Conservation (phyloP, 2,113 vertebrate species). For the Oryzias woworae region DNA sequence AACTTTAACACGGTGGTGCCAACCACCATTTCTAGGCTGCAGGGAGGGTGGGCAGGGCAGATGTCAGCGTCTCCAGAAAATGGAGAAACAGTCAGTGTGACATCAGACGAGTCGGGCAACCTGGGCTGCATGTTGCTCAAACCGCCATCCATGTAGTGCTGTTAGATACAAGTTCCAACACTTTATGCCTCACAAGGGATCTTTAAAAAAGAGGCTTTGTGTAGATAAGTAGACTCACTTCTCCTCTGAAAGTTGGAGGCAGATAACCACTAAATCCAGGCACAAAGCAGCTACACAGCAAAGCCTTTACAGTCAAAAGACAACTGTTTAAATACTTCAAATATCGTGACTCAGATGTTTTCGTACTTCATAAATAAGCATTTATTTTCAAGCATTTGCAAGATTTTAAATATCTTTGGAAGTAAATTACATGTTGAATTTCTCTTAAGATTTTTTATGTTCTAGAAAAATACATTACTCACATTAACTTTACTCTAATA, state of each 20-base stretch:
- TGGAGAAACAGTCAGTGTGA: constrained; percentile 84
- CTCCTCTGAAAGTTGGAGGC: constrained; percentile 78
- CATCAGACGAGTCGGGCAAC: constrained; percentile 51
- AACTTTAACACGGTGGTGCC: constrained; percentile 79
- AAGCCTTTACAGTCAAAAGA: constrained; percentile 76
- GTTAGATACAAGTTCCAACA: background rate
- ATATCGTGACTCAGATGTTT: too few species aligned
- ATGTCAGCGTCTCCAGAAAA: constrained; percentile 90
- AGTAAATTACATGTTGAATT: too few species aligned
- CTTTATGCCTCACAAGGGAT: background rate
- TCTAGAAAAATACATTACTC: too few species aligned
- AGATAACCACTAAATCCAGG: constrained; percentile 86
- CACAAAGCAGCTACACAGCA: constrained; percentile 91
- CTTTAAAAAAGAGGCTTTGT: too few species aligned
- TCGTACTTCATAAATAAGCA: too few species aligned
- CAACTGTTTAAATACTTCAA: background rate
- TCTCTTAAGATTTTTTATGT: too few species aligned
- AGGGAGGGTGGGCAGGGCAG: constrained; percentile 78
- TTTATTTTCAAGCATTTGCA: too few species aligned
- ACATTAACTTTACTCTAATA: too few species aligned
- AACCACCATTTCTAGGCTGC: constrained; percentile 78
- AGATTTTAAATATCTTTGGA: too few species aligned
- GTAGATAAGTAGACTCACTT: constrained; percentile 48
- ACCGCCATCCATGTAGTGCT: constrained; percentile 89
- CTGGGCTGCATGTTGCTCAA: constrained; percentile 85